These are phyloP conservation scores for Monochamus saltuarius DNA, from an alignment of 1,140 invertebrate species.

Conservation along the genomic window DNA sequence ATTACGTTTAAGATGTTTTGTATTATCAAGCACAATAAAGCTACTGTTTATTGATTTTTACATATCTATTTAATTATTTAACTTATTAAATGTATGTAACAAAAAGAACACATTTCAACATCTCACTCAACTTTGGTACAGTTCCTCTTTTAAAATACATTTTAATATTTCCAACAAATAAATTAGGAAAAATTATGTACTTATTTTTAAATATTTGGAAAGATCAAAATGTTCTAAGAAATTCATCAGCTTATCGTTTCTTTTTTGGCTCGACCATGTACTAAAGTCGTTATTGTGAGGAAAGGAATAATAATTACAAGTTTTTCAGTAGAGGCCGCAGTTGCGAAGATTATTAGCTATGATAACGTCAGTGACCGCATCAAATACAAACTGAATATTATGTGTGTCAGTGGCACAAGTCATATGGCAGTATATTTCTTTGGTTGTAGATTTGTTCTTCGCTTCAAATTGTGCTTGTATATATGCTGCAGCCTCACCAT, in stretches of 20 bases:
- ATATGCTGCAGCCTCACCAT: constrained; percentile 83
- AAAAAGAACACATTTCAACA: constrained; percentile 41
- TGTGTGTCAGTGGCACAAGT: constrained; percentile 91
- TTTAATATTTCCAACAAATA: constrained; percentile 11
- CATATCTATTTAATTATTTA: constrained; percentile 19
- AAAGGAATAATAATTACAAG: constrained; percentile 29
- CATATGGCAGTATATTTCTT: constrained; percentile 91
- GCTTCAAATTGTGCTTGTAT: constrained; percentile 89
- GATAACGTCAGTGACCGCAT: constrained; percentile 89
- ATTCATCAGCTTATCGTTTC: not conserved
- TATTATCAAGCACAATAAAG: constrained; percentile 34
- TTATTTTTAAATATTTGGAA: not conserved
- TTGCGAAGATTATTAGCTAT: constrained; percentile 93
- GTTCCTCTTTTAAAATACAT: constrained; percentile 11
- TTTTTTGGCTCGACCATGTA: constrained; percentile 29
- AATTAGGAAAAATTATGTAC: not conserved
- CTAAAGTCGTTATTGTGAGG: constrained; percentile 27
- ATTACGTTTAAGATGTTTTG: constrained; percentile 10
- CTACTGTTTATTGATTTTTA: constrained; percentile 23
- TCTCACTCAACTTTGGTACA: constrained; percentile 45
- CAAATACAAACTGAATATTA: constrained; percentile 91
- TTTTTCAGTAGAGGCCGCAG: constrained; percentile 68
- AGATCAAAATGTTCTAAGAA: no score
- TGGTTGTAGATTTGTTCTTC: constrained; percentile 82
- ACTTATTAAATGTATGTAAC: constrained; percentile 15